Percentiles rank a stretch among this genome's conserved stretches.
These are phyloP conservation scores for Avahi laniger DNA, from an alignment of 2,797 vertebrate genomes.

Conservation along the genomic window DNA sequence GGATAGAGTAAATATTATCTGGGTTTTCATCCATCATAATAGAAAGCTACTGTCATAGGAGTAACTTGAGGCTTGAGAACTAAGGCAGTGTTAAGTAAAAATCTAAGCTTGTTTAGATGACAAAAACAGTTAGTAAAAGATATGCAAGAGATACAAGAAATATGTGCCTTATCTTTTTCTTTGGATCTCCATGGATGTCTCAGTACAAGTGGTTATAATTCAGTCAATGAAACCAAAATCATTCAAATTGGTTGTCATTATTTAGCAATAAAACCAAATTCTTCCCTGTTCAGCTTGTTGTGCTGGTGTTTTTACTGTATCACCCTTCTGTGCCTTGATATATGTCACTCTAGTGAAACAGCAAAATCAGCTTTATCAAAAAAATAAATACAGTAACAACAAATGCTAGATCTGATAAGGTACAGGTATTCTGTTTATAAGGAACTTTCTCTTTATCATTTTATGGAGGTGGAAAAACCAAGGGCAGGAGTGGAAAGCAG, in stretches of 20 bases:
- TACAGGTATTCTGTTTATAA: neutral
- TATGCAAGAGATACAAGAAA: neutral
- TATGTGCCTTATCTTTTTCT: neutral
- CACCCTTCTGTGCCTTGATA: conserved; percentile 14
- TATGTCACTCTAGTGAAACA: neutral
- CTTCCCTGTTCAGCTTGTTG: neutral
- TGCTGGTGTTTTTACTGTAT: neutral
- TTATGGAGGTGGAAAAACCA: neutral
- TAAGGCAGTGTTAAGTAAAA: conserved; percentile 15
- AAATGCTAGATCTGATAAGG: neutral
- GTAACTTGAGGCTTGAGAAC: conserved; percentile 25
- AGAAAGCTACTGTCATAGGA: conserved; percentile 55
- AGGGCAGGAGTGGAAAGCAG: neutral
- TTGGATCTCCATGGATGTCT: neutral
- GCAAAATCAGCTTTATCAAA: conserved; percentile 1
- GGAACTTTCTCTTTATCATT: neutral
- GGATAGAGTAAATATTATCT: conserved; percentile 50
- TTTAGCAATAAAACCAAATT: conserved; percentile 2
- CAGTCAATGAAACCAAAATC: neutral
- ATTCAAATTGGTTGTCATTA: neutral
- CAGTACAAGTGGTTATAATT: conserved; percentile 27
- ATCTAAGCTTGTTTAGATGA: conserved; percentile 36
- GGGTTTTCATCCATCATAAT: conserved; percentile 57
- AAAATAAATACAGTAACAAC: neutral
- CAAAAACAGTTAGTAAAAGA: neutral